Evolutionary conservation across 1,140 invertebrate genomes (phyloP), one percentile per base, ranked within the genome.

Genomic region (Calliphora vicina): DNA sequence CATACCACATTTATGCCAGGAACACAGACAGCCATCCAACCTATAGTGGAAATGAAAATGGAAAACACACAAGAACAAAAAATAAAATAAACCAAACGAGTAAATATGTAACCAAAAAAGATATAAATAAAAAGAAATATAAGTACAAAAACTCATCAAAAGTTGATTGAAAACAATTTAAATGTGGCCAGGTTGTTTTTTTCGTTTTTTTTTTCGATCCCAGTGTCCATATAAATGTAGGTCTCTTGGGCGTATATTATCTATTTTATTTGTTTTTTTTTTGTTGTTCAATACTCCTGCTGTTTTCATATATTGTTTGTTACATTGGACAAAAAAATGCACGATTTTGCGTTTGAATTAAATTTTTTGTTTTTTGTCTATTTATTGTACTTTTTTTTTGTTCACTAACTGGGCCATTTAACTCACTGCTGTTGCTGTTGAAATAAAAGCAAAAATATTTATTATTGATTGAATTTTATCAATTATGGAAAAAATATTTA

Each of bases 141-240:
- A 35, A 42, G 72, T 26, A 73, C 25, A 27, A 43, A 43, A 78
- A 78, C 35, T 43, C 35, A 43, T 43, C 35, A 45, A 43, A 78
- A 78, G n/a, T 78, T 78, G 74, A 78, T 78, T 78, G 74, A 78
- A 78, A 78, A 78, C 74, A 78, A 78, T 78, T 78, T 78, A 78
- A 78, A 78, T 78, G n/a, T 45, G n/a, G 74, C 74, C 42, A 23
- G 35, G n/a, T 43, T 78, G 6, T 45, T 20, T 43, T n/a, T n/a
- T n/a, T n/a, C n/a, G n/a, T n/a, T n/a, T n/a, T n/a, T n/a, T n/a
- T n/a, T n/a, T n/a, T n/a, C n/a, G n/a, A n/a, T n/a, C n/a, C n/a
- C n/a, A n/a, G n/a, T n/a, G n/a, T n/a, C n/a, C 9, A 2, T 23
- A 43, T 23, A 23, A 43, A 78, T 78, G 35, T 78, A 78, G 74